These are phyloP conservation scores for Yponomeuta malinellus DNA, from an alignment of 2,888 invertebrate species.

Conservation along the genomic window DNA sequence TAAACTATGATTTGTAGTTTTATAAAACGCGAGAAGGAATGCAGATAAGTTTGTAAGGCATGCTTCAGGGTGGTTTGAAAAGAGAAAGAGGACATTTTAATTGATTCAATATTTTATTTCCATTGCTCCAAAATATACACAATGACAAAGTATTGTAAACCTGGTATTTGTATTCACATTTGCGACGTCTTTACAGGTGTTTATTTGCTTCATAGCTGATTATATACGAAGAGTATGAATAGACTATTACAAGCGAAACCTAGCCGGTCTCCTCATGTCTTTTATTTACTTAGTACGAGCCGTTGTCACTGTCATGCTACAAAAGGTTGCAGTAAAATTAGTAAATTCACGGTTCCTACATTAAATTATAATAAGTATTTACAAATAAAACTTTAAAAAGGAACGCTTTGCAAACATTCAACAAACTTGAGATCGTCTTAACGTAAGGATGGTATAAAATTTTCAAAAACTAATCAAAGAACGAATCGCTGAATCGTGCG, in stretches of 20 bases:
- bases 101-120: conserved; percentile 73
- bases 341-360: conserved; percentile 71
- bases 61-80: neutral
- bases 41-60: too few relatives aligned
- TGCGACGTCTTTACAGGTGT: conserved; percentile 63
- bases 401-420: conserved; percentile 76
- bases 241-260: conserved; percentile 34
- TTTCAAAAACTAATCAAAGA: conserved; percentile 57
- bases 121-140: conserved; percentile 75
- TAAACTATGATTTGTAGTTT: too few relatives aligned
- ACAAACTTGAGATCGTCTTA: conserved; percentile 76
- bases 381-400: conserved; percentile 75
- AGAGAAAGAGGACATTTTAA: conserved; percentile 22
- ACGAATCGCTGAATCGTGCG: conserved; percentile 60
- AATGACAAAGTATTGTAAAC: conserved; percentile 66
- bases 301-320: neutral
- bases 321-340: conserved; percentile 55
- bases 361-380: conserved; percentile 59
- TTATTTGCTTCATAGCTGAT: conserved; percentile 64
- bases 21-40: too few relatives aligned
- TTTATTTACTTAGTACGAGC: conserved; percentile 29
- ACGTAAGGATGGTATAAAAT: conserved; percentile 73
- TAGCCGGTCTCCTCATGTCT: conserved; percentile 38
- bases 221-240: conserved; percentile 71
- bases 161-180: conserved; percentile 54